A percentile compares a stretch with the other conserved stretches of the same genome.
Conservation (phyloP, 2,888 invertebrate genomes). For the Drosophila fungiperda region DNA sequence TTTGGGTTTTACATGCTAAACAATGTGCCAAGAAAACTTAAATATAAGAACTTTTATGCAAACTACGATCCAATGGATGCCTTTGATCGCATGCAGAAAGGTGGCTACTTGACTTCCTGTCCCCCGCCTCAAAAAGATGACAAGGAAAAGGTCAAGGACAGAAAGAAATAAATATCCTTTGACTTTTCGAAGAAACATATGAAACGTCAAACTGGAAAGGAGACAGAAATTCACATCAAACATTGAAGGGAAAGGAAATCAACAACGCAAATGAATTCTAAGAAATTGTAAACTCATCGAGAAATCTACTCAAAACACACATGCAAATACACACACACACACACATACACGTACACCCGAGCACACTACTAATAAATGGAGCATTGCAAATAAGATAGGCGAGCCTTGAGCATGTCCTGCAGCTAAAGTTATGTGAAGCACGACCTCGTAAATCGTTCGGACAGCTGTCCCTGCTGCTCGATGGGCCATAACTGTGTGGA, state of each 20-base stretch:
- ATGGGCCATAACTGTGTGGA: conserved; percentile 10
- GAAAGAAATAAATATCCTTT: neutral
- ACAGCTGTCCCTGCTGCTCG: conserved; percentile 13
- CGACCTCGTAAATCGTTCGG: conserved; percentile 11
- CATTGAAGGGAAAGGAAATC: conserved; percentile 31
- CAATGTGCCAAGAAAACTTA: conserved; percentile 36
- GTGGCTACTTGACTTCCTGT: conserved; percentile 36
- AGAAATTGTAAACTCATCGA: conserved; percentile 30
- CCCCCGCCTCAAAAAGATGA: conserved; percentile 34
- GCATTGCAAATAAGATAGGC: conserved; percentile 52
- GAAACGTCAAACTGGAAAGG: neutral
- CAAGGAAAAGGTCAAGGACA: conserved; percentile 17
- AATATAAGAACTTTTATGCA: conserved; percentile 55
- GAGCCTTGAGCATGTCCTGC: neutral
- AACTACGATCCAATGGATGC: conserved; percentile 60
- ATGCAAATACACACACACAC: neutral
- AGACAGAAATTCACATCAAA: conserved; percentile 9
- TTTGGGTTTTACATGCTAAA: conserved; percentile 11
- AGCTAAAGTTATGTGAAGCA: conserved; percentile 6
- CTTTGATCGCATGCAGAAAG: conserved; percentile 65
- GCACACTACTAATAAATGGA: conserved; percentile 41
- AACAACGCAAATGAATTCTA: conserved; percentile 34
- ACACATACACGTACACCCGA: neutral
- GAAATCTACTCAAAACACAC: neutral
- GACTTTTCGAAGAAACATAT: neutral